Evolutionary conservation across 1,140 invertebrate species (phyloP).

Genomic region (Tenebrio molitor): DNA sequence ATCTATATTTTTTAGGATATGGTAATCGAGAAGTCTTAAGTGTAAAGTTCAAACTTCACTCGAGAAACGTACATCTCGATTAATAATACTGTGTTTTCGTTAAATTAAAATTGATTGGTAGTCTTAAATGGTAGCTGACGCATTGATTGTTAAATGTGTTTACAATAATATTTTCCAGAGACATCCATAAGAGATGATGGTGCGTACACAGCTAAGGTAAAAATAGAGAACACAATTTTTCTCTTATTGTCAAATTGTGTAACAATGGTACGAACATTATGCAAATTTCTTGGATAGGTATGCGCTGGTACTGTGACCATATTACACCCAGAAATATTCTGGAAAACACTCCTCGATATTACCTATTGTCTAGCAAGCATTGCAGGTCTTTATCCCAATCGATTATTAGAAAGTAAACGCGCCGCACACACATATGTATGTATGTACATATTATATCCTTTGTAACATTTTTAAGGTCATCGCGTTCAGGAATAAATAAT

Average conservation of each 20-base stretch:
- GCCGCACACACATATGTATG: slow-evolving; percentile 1
- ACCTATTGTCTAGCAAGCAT: slow-evolving; percentile 12
- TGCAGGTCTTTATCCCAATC: slow-evolving; percentile 23
- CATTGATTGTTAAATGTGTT: slow-evolving; percentile 12
- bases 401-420: slow-evolving; percentile 36
- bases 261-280: too few species aligned
- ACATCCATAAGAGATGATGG: too few species aligned
- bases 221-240: too few species aligned
- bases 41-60: slow-evolving; percentile 30
- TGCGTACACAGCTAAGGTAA: too few species aligned
- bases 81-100: slow-evolving; percentile 24
- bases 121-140: slow-evolving; percentile 34
- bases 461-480: slow-evolving; percentile 43
- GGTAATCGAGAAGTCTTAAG: neutral
- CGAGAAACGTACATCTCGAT: slow-evolving; percentile 3
- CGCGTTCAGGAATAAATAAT: slow-evolving; percentile 41
- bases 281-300: slow-evolving; percentile 1
- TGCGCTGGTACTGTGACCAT: neutral
- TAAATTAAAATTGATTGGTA: slow-evolving; percentile 37
- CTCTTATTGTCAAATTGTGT: too few species aligned
- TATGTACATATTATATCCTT: slow-evolving; percentile 3
- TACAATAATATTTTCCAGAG: neutral
- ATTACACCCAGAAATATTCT: slow-evolving; percentile 11
- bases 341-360: slow-evolving; percentile 23
- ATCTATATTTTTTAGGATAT: neutral